Base-by-base conservation (phyloP, 2,888 invertebrate species). In the Agrotis ipsilon region DNA sequence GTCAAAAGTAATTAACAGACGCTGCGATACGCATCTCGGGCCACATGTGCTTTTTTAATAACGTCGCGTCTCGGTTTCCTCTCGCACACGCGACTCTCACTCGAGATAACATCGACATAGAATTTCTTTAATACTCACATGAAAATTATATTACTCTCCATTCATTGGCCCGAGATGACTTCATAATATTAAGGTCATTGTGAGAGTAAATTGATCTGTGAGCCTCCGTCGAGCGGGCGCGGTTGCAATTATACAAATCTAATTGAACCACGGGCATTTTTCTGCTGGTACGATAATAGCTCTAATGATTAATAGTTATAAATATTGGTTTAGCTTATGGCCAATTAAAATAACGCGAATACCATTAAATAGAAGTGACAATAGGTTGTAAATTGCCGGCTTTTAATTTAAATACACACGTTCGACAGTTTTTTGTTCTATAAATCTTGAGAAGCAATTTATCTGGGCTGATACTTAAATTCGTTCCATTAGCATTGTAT, bases 1-100 rank as follows among this genome's bases (percentile, higher is more conserved):
- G 96, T 96, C 96, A 95, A 90, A 95, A 93, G 96, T 94, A 96
- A 96, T 96, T 95, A 96, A 95, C 95, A 93, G 90, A 89, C 91
- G 91, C 92, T 94, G 96, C 93, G 95, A 96, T 96, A 96, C 93
- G 89, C 94, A 96, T 96, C 95, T 94, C 90, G 89, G 82, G 89
- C 90, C 94, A 94, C 95, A 96, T 96, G 95, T 95, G 95, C 92
- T 92, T 96, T 96, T 96, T 95, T 95, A 95, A 96, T 94, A 94
- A 93, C 88, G 88, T 93, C 92, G 89, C 92, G 78, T 90, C 93
- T 92, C 92, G 86, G 92, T 90, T 94, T 93, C 94, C 94, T 92
- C 93, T 90, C 88, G 91, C 86, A 92, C 92, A 91, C 93, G 93
- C 92, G 93, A 92, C 92, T 93, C 92, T 91, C 91, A 92, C 92